These are phyloP conservation scores for Hippocampus guttulatus DNA, from an alignment of 2,113 vertebrate genomes.

Conservation along the genomic window DNA sequence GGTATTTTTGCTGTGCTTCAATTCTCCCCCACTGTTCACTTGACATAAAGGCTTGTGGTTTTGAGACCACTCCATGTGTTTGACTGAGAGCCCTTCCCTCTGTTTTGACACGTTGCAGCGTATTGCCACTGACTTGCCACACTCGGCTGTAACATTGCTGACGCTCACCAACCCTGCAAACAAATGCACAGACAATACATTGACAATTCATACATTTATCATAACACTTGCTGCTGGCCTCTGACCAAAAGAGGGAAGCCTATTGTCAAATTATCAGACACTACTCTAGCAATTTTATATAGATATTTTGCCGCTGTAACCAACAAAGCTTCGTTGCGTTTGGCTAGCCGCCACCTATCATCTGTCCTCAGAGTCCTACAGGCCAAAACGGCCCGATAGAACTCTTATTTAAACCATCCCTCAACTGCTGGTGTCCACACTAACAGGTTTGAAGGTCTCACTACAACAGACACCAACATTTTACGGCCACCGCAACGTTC, in stretches of 20 bases:
- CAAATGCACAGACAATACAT: neutral
- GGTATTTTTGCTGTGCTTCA: neutral
- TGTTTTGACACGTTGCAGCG: constrained; percentile 25
- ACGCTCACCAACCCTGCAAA: constrained; percentile 37
- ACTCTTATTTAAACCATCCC: too few species aligned
- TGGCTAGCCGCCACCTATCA: too few species aligned
- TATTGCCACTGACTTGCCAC: constrained; percentile 33
- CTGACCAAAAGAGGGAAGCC: neutral
- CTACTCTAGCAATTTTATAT: too few species aligned
- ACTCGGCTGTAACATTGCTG: constrained; percentile 25
- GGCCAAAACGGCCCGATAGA: too few species aligned
- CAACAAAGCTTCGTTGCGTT: too few species aligned
- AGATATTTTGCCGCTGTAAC: too few species aligned
- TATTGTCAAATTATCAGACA: too few species aligned
- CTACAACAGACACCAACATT: too few species aligned
- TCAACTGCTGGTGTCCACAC: too few species aligned
- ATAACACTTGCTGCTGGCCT: neutral
- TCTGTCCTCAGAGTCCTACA: too few species aligned
- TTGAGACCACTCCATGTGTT: constrained; percentile 46
- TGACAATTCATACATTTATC: neutral
- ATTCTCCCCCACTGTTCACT: neutral
- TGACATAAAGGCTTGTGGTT: constrained; percentile 24
- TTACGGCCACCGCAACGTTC: too few species aligned
- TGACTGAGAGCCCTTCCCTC: constrained; percentile 24
- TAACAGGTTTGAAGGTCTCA: too few species aligned